phyloP scores from a whole-genome alignment of 2,888 invertebrate species.

The Orthonychiurus folsomi region DNA sequence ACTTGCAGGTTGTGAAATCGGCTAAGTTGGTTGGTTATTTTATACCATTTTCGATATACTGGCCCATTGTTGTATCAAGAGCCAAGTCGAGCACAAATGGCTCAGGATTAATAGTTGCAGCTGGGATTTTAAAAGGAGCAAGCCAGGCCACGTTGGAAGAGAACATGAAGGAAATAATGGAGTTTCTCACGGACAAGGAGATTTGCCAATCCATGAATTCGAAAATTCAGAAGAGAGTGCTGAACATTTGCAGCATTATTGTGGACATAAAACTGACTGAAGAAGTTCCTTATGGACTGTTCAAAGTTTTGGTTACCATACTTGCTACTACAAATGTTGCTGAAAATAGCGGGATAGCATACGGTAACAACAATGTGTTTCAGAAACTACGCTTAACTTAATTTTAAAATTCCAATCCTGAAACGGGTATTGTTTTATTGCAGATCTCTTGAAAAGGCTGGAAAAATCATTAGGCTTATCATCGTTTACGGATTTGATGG shows the following conservation, averaged over 20 bases:
- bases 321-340: neutral
- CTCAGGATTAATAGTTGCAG: slow-evolving; percentile 51
- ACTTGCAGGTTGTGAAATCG: slow-evolving; percentile 57
- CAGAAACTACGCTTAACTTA: neutral
- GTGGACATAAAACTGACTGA: neutral
- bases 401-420: no score
- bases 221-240: neutral
- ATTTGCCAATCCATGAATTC: neutral
- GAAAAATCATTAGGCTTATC: slow-evolving; percentile 21
- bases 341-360: neutral
- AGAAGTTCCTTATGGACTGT: neutral
- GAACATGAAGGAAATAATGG: neutral
- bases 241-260: neutral
- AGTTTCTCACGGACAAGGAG: neutral
- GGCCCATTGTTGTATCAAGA: slow-evolving; percentile 43
- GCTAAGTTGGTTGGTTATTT: slow-evolving; percentile 68
- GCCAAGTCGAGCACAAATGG: slow-evolving; percentile 42
- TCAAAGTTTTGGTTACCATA: neutral
- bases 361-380: neutral
- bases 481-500: slow-evolving; percentile 48
- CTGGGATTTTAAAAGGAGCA: slow-evolving; percentile 6
- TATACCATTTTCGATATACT: slow-evolving; percentile 56
- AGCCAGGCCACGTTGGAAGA: neutral
- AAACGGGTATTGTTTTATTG: neutral
- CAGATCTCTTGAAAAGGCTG: slow-evolving; percentile 32